Conservation (phyloP, 2,113 vertebrate species). For the Grus americana region DNA sequence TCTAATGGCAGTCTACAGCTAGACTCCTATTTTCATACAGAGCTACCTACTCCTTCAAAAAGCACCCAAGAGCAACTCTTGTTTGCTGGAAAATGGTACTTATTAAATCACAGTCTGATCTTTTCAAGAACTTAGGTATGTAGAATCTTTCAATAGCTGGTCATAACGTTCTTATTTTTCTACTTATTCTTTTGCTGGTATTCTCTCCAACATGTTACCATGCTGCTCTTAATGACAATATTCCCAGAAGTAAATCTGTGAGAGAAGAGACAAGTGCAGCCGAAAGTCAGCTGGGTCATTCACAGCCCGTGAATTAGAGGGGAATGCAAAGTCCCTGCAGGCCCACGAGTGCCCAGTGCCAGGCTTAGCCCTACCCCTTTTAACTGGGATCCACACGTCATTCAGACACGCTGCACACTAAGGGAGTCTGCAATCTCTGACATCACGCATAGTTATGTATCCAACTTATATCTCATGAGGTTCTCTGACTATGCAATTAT, state of each 20-base stretch:
- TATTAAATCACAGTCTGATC: not conserved
- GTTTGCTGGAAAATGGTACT: not conserved
- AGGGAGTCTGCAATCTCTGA: not conserved
- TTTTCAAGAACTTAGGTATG: not conserved
- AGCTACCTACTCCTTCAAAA: not conserved
- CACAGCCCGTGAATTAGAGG: not conserved
- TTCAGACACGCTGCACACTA: fast-evolving
- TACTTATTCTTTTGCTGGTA: not conserved
- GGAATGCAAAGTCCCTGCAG: not conserved
- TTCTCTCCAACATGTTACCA: not conserved
- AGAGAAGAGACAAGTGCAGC: not conserved
- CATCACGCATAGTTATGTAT: not conserved
- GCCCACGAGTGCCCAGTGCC: not conserved
- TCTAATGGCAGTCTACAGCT: not conserved
- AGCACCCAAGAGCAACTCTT: not conserved
- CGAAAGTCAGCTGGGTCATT: not conserved
- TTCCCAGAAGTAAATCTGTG: not conserved
- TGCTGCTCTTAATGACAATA: not conserved
- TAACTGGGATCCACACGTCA: not conserved
- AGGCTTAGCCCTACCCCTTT: not conserved
- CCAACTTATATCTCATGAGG: not conserved
- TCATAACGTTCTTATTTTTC: not conserved
- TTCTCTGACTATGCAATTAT: not conserved
- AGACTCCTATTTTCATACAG: not conserved
- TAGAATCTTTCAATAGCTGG: not conserved